Percentiles rank a stretch among this genome's conserved stretches.
phyloP scores from a whole-genome alignment of 2,113 vertebrate species.

The Clinocottus analis region DNA sequence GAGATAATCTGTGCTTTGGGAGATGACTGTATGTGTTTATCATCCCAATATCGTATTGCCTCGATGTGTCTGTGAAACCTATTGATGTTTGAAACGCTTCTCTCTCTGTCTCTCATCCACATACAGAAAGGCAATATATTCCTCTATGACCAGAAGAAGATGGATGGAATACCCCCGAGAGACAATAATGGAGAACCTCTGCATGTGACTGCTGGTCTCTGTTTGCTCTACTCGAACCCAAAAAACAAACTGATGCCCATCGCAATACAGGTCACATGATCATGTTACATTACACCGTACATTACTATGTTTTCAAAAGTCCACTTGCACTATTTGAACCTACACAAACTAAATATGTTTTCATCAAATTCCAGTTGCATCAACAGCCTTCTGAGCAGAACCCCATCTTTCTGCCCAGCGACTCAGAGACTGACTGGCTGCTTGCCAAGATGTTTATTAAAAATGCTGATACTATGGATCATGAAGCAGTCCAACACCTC shows the following conservation, averaged over 20 bases:
- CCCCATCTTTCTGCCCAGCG: slow-evolving; percentile 83
- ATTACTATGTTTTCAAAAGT: background rate
- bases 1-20: background rate
- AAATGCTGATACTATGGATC: slow-evolving; percentile 75
- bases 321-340: background rate
- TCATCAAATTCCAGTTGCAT: slow-evolving; percentile 51
- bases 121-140: slow-evolving; percentile 86
- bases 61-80: background rate
- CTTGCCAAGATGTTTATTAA: slow-evolving; percentile 83
- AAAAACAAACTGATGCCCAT: slow-evolving; percentile 77
- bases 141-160: background rate
- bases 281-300: background rate
- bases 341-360: background rate
- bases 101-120: background rate
- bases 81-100: background rate
- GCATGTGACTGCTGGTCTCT: no score
- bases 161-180: no score
- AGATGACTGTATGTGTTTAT: background rate
- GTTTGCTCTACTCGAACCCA: slow-evolving; percentile 38
- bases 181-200: no score
- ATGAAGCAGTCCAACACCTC: slow-evolving; percentile 76
- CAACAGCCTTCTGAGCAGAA: slow-evolving; percentile 71
- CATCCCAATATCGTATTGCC: background rate
- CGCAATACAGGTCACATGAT: slow-evolving; percentile 46
- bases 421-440: slow-evolving; percentile 80